Evolutionary conservation across 2,797 vertebrate genomes (phyloP), one percentile per base, ranked within the genome.

Genomic region (Catostomus latipinnis): DNA sequence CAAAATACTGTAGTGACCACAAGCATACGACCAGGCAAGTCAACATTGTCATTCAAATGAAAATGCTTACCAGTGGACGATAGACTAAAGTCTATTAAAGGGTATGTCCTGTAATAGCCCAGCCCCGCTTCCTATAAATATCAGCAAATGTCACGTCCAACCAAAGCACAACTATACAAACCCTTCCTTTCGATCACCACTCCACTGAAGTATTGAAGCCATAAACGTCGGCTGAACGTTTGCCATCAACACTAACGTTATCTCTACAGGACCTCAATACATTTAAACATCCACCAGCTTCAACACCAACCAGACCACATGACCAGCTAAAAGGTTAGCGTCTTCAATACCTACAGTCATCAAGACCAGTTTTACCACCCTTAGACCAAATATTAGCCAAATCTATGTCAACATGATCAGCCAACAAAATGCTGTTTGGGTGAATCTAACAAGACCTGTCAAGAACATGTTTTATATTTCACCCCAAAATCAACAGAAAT

Each of bases 21-120:
- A 16, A 61, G 56, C 66, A 75, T 53, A 79, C 73, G 60, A 34
- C 50, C 61, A 60, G 79, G 53, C 58, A 13, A 56, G 49, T 71
- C 49, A 6, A 50, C 11, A 58, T 14, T 53, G 58, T 43, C 11
- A 52, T 62, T 65, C 34, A 11, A 56, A n/a, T 8, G 4, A 1
- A 4, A 68, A 6, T 49, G 6, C 43, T 5, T 6, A 34, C 16
- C 57, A n/a, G 48, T 49, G 48, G 48, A 49, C 9, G 48, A 8
- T 6, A 6, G 48, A 9, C 48, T 49, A n/a, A 12, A 11, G 18
- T 61, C 58, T 61, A 34, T 34, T 34, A 34, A 34, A 34, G 71
- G 71, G 2, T 16, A 9, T 57, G 50, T 48, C 43, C 74, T 6
- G 10, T 10, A 52, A 13, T 12, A 16, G 6, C 6, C 11, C 72